Evolutionary conservation across 2,888 invertebrate species (phyloP).

Genomic region (Temnothorax unifasciatus): DNA sequence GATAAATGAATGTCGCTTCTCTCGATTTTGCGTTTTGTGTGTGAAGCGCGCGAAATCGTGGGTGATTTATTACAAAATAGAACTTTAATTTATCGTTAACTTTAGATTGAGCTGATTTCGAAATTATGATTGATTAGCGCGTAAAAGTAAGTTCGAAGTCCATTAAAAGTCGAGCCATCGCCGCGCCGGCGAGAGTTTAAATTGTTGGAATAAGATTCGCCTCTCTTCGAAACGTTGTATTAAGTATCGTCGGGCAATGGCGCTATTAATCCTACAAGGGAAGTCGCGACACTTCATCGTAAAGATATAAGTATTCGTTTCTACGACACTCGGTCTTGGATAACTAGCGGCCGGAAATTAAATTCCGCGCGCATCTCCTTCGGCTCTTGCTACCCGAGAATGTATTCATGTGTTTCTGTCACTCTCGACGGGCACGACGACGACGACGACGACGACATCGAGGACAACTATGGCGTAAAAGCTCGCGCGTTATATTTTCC

Average conservation of each 20-base stretch:
- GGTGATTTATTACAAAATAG: slow-evolving; percentile 26
- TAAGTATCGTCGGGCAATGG: slow-evolving; percentile 43
- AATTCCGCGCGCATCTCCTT: slow-evolving; percentile 72
- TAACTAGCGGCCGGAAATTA: slow-evolving; percentile 75
- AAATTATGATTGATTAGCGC: slow-evolving; percentile 46
- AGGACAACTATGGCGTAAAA: slow-evolving; percentile 19
- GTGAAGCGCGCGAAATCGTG: neutral
- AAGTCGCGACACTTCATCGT: slow-evolving; percentile 51
- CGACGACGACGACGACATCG: neutral
- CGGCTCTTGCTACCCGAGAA: slow-evolving; percentile 59
- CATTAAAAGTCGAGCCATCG: slow-evolving; percentile 33
- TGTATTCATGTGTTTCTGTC: slow-evolving; percentile 45
- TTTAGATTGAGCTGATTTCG: slow-evolving; percentile 37
- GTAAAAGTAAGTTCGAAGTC: slow-evolving; percentile 42
- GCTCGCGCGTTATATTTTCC: slow-evolving; percentile 45
- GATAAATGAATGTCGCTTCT: slow-evolving; percentile 3
- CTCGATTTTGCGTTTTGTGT: neutral
- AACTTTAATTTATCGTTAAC: slow-evolving; percentile 33
- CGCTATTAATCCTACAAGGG: slow-evolving; percentile 39
- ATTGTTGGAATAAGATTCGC: slow-evolving; percentile 36
- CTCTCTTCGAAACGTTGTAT: slow-evolving; percentile 25
- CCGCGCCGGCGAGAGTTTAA: slow-evolving; percentile 26
- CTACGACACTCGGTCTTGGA: slow-evolving; percentile 36
- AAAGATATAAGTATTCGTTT: slow-evolving; percentile 55
- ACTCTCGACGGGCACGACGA: slow-evolving; percentile 4